Percentiles rank a stretch among this genome's conserved stretches.
Conservation (phyloP, 1,140 invertebrate genomes). For the Platorchestia sp. region DNA sequence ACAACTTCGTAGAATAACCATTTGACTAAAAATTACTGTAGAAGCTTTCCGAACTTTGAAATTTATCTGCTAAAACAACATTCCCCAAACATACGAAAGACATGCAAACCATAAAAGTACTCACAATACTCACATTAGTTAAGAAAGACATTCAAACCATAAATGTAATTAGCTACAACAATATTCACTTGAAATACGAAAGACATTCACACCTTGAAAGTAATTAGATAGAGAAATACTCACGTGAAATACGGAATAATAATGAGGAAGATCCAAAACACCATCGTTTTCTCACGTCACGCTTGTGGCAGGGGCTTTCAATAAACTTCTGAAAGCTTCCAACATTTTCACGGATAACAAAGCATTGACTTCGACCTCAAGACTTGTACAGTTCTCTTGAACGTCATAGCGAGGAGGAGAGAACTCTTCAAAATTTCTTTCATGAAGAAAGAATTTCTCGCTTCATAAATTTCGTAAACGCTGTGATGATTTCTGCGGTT, state of each 20-base stretch:
- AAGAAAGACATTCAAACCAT: too few species aligned
- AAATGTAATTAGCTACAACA: too few species aligned
- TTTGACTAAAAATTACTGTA: too few species aligned
- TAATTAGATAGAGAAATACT: not conserved
- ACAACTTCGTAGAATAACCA: too few species aligned
- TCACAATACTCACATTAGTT: too few species aligned
- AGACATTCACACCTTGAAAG: too few species aligned
- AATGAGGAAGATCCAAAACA: not conserved
- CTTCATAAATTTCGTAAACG: not conserved
- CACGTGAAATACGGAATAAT: not conserved
- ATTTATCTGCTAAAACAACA: too few species aligned
- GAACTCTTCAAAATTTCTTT: not conserved
- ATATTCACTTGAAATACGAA: too few species aligned
- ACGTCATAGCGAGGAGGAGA: not conserved
- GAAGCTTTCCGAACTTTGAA: too few species aligned
- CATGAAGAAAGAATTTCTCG: not conserved
- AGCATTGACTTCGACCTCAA: not conserved
- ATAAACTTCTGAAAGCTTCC: not conserved
- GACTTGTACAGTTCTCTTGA: not conserved
- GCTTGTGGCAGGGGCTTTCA: not conserved
- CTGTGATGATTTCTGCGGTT: not conserved
- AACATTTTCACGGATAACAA: not conserved
- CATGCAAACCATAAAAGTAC: too few species aligned
- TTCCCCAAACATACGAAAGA: too few species aligned
- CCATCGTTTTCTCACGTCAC: not conserved